A percentile compares a stretch with the other conserved stretches of the same genome.
Conservation (phyloP, 2,888 invertebrate species). For the Drosophila helvetica region DNA sequence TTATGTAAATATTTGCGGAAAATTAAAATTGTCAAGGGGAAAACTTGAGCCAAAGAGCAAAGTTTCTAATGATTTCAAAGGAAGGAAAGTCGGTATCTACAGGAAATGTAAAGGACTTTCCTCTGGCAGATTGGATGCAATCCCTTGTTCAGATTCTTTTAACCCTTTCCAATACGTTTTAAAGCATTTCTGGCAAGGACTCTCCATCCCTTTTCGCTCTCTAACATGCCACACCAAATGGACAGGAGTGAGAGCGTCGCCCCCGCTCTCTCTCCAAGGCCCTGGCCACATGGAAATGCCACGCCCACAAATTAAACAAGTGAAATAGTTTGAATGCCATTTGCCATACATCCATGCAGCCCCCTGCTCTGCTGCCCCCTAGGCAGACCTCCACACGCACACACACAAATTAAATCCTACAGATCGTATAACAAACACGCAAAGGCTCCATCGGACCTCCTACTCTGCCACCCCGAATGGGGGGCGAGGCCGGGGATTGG, state of each 20-base stretch:
- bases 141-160: not conserved
- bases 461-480: not conserved
- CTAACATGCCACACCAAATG: conserved; percentile 22
- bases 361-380: not conserved
- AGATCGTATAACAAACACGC: conserved; percentile 46
- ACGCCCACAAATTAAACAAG: conserved; percentile 49
- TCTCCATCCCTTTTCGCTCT: not conserved
- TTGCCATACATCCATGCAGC: not conserved
- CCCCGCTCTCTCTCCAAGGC: not conserved
- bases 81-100: not conserved
- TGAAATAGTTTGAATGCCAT: conserved; percentile 49
- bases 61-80: conserved; percentile 32
- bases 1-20: conserved; percentile 72
- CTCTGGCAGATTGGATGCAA: not conserved
- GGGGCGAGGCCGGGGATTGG: not conserved
- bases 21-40: conserved; percentile 66
- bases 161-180: not conserved
- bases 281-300: not conserved
- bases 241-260: not conserved
- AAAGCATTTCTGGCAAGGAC: not conserved
- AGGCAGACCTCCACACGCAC: conserved; percentile 2
- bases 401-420: conserved; percentile 59
- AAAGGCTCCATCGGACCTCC: conserved; percentile 14
- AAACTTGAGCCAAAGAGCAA: conserved; percentile 46
- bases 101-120: conserved; percentile 22